Conservation (phyloP, 2,888 invertebrate genomes). For the Polydrusus tereticollis region DNA sequence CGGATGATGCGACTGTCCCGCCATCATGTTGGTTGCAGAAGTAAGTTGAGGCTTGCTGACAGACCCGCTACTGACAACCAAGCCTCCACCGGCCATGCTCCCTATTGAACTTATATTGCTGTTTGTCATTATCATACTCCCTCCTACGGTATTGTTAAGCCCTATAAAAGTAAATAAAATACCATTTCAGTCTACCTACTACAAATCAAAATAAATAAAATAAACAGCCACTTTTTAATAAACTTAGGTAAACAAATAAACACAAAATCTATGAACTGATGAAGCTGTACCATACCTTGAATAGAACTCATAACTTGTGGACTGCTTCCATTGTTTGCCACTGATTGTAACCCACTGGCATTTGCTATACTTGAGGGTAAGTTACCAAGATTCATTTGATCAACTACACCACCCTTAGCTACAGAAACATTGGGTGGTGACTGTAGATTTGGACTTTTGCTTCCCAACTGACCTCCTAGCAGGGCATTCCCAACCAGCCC, state of each 20-base stretch:
- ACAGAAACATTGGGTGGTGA: conserved; percentile 88
- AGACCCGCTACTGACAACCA: conserved; percentile 80
- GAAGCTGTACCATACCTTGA: no score
- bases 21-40: conserved; percentile 72
- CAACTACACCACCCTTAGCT: conserved; percentile 73
- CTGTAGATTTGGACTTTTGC: conserved; percentile 87
- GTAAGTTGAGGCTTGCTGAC: conserved; percentile 78
- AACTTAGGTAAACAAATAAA: no score
- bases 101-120: conserved; percentile 77
- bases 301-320: conserved; percentile 81
- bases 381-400: conserved; percentile 73
- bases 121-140: conserved; percentile 87
- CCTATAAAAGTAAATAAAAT: conserved; percentile 64
- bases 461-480: conserved; percentile 82
- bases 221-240: no score
- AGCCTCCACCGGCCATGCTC: conserved; percentile 79
- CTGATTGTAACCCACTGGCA: conserved; percentile 68
- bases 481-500: conserved; percentile 79
- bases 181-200: background rate
- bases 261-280: no score
- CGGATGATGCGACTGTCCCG: conserved; percentile 67
- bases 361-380: conserved; percentile 71
- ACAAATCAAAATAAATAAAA: background rate
- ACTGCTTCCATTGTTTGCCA: conserved; percentile 78
- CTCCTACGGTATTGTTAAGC: conserved; percentile 76